Conservation (phyloP, 2,888 invertebrate genomes). For the Epistrophe grossulariae region DNA sequence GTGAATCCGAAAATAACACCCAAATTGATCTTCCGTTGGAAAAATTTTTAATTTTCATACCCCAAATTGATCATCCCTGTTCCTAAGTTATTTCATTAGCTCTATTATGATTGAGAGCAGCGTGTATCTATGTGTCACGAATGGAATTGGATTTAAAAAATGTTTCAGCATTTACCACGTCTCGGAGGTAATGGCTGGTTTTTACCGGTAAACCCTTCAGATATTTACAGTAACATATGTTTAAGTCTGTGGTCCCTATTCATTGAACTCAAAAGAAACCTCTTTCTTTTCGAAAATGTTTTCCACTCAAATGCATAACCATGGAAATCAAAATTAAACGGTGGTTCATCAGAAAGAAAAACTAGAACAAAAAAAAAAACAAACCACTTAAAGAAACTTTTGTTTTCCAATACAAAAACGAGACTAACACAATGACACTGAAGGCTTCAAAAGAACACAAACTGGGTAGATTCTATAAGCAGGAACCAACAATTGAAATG, state of each 20-base stretch:
- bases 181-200: no score
- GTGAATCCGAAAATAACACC: no score
- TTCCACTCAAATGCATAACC: conserved; percentile 49
- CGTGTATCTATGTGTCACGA: no score
- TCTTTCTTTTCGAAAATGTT: conserved; percentile 29
- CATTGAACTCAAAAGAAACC: conserved; percentile 21
- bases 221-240: no score
- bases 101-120: no score
- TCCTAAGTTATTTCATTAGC: no score
- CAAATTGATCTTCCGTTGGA: no score
- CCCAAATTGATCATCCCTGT: no score
- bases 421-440: conserved; percentile 65
- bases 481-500: conserved; percentile 60
- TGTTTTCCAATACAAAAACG: conserved; percentile 63
- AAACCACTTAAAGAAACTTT: conserved; percentile 52
- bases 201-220: no score
- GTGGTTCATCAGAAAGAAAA: conserved; percentile 44
- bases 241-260: background rate
- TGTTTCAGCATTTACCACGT: no score
- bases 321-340: conserved; percentile 65
- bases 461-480: conserved; percentile 60
- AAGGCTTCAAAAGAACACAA: conserved; percentile 68
- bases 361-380: background rate
- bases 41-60: no score
- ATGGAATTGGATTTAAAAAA: no score